Base-by-base conservation (phyloP, 2,888 invertebrate genomes). In the Caenorhabditis sp. region DNA sequence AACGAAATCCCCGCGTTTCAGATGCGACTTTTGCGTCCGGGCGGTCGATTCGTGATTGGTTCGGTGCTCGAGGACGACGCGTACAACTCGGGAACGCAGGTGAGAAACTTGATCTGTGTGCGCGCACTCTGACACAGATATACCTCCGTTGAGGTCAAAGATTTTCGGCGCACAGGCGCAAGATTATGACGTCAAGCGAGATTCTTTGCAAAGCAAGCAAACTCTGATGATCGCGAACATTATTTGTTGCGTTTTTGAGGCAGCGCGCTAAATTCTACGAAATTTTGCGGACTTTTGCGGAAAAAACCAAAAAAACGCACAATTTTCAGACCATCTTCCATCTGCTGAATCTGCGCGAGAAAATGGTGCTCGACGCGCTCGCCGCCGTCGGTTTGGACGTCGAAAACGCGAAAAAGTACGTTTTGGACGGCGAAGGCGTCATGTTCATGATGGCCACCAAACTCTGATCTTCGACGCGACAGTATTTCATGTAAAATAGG, bases 361-460 rank as follows among this genome's bases (percentile, higher is more conserved):
- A 79, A 43, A 76, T 78, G 65, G 80, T 86, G 15, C 30, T 82
- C 32, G 80, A 80, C 8, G 77, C 81, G 0, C 71, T 86, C 8
- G 79, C 61, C 3, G 75, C 70, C 20, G 79, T 62, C 45, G 85
- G 81, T n/a, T 73, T 86, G 26, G 81, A 83, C 27, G 61, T 81
- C 6, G 53, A 46, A 1, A 59, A 73, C 20, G 76, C 62, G 35
- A 81, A 83, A 52, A 81, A 83, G 41, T 86, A 83, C 68, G 79
- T 79, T 11, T 68, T 86, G 13, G 77, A 78, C 15, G 80, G 83
- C 32, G 85, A 86, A 48, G 86, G 86, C 22, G 86, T 86, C 63
- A 80, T 85, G 80, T 86, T 85, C 59, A 58, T 85, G 32, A 86
- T 86, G 85, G 80, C 75, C 26, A 82, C 79, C 24, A 86, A 86